These are phyloP conservation scores for Cerceris ruficornis DNA, from an alignment of 2,888 invertebrate species.

Conservation along the genomic window DNA sequence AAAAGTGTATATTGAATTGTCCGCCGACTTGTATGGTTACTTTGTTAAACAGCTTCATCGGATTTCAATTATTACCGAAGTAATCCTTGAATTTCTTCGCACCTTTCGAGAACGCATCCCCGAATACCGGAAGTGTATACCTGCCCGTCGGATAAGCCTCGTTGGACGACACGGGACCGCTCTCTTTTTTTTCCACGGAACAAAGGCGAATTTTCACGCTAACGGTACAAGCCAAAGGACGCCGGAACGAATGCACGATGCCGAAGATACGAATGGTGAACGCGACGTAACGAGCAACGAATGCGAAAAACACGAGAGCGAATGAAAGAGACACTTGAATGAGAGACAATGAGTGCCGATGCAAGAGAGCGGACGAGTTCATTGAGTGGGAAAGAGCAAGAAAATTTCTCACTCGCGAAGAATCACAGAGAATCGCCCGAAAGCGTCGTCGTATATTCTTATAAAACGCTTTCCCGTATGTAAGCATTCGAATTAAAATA, in stretches of 20 bases:
- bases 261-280: background rate
- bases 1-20: too few species aligned
- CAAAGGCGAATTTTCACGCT: constrained; percentile 40
- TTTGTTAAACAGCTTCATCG: background rate
- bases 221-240: constrained; percentile 25
- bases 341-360: constrained; percentile 49
- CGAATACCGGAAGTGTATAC: background rate
- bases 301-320: constrained; percentile 24
- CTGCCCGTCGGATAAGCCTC: constrained; percentile 1
- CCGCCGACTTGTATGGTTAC: background rate
- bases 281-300: constrained; percentile 11
- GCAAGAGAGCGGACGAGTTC: constrained; percentile 44
- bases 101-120: constrained; percentile 3
- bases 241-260: background rate
- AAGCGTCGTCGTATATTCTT: too few species aligned
- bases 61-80: constrained; percentile 10
- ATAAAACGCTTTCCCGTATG: too few species aligned
- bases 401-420: constrained; percentile 5
- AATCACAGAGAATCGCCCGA: too few species aligned
- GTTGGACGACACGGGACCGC: constrained; percentile 17
- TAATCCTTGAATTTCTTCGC: constrained; percentile 2
- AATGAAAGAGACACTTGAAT: constrained; percentile 44
- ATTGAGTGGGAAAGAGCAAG: constrained; percentile 33
- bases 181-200: constrained; percentile 15
- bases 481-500: too few species aligned